These are phyloP conservation scores for Steinernema khuongi DNA, from an alignment of 1,140 invertebrate species.

Conservation along the genomic window DNA sequence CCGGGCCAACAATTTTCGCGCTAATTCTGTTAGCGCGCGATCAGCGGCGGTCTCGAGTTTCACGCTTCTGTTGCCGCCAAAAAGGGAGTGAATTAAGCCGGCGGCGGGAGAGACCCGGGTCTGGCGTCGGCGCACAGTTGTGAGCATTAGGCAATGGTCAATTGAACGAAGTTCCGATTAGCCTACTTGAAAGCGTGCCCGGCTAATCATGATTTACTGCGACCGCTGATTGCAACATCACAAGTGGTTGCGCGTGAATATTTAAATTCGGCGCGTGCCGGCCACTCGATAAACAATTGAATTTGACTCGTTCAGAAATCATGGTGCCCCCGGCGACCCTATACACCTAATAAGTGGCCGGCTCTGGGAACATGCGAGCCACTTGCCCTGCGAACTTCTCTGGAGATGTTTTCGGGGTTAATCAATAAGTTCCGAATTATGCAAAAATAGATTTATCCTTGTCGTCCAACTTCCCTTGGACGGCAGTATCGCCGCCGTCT, in stretches of 20 bases:
- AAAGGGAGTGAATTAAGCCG: background rate
- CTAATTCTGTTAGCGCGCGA: background rate
- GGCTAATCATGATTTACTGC: slow-evolving; percentile 16
- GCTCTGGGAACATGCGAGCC: background rate
- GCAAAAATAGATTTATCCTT: background rate
- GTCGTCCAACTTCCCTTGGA: background rate
- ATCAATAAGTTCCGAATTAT: background rate
- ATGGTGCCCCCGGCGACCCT: background rate
- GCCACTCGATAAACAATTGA: slow-evolving; percentile 8
- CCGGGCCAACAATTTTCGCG: background rate
- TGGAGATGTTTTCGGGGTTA: background rate
- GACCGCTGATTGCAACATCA: slow-evolving; percentile 16
- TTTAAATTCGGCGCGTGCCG: background rate
- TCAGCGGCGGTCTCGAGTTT: background rate
- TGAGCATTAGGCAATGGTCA: slow-evolving; percentile 11
- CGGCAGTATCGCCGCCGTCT: background rate
- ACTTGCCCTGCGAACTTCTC: background rate
- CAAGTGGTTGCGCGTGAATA: slow-evolving; percentile 11
- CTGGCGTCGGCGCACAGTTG: background rate
- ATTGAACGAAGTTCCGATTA: slow-evolving; percentile 17
- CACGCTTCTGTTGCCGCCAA: background rate
- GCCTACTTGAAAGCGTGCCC: slow-evolving; percentile 11
- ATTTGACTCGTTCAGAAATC: slow-evolving; percentile 10
- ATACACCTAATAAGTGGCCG: background rate
- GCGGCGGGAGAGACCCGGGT: background rate